Base-by-base conservation (phyloP, 2,888 invertebrate species). In the Leptinotarsa peninsularis region DNA sequence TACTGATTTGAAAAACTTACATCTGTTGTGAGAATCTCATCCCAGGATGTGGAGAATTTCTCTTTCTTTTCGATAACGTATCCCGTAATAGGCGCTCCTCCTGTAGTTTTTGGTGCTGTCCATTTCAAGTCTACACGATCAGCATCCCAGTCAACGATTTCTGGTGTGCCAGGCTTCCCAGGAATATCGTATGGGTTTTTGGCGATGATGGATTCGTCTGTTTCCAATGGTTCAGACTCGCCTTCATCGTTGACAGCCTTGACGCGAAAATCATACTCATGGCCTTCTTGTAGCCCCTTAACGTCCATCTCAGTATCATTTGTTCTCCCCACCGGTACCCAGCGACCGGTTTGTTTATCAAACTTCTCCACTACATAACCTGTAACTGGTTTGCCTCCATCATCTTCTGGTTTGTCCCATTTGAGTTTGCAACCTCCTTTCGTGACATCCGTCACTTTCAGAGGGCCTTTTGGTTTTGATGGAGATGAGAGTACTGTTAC, bases 101-200 rank as follows among this genome's bases (percentile, higher is more conserved):
- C 95, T 78, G 89, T 94, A 85, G 91, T 91, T 88, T 94, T 94
- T 0, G 95, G 95, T 58, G 94, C 92, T 72, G 93, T 91, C 95
- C 96, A 96, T 86, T 93, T 94, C 66, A 97, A 91, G 85, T 96
- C 95, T 70, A 97, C 96, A 78, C 95, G 93, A 88, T 96, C 94
- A 76, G 94, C 94, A 87, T 96, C 95, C 93, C 97, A 98, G 85
- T 97, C 97, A 67, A 93, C 93, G 80, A 98, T 91, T 76, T 93
- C 93, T 0, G 98, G 98, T 56, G 93, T 92, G 56, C 96, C 95
- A 3, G 98, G 98, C 86, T 96, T 95, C 73, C 94, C 94, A 76
- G 97, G 94, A 81, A 93, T 90, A 85, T 96, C 94, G 87, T 93
- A 99, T 81, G 99, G 99, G 91, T 99, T 99, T 90, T 99, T 99